Conservation (phyloP, 92 coral and sea anemone species). For the Porites evermanni region DNA sequence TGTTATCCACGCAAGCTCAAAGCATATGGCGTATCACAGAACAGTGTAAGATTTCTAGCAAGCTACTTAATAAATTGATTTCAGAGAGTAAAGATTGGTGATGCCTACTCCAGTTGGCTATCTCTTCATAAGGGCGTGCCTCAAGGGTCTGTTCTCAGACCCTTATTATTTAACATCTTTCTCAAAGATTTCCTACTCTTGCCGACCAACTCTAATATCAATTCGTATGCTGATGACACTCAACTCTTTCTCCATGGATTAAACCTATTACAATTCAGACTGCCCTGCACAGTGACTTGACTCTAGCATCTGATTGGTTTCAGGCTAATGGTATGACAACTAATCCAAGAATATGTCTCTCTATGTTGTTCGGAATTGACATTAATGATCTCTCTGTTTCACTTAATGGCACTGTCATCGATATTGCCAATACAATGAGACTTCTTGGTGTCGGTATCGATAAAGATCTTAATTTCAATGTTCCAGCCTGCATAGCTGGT, state of each 20-base stretch:
- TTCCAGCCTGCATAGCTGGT: too few relatives aligned
- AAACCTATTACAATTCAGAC: background rate
- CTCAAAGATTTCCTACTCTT: background rate
- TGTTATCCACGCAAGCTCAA: constrained; percentile 40
- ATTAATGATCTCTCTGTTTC: background rate
- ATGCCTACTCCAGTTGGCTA: too few relatives aligned
- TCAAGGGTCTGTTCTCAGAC: too few relatives aligned
- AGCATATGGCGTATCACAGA: constrained; percentile 28
- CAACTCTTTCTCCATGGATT: background rate
- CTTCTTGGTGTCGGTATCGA: too few relatives aligned
- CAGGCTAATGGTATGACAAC: too few relatives aligned
- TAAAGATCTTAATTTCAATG: too few relatives aligned
- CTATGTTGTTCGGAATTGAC: background rate
- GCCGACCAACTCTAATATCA: background rate
- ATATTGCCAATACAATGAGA: background rate
- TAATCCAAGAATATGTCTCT: too few relatives aligned
- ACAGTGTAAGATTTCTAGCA: constrained; percentile 9
- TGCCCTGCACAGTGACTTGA: background rate
- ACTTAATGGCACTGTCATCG: background rate
- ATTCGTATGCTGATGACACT: background rate
- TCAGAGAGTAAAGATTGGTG: background rate
- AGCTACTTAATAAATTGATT: constrained; percentile 16
- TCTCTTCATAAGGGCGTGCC: too few relatives aligned
- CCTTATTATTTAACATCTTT: too few relatives aligned
- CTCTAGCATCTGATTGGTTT: too few relatives aligned